These are phyloP conservation scores for Pseudomyrmex pallidus DNA, from an alignment of 1,140 invertebrate genomes.

Conservation along the genomic window DNA sequence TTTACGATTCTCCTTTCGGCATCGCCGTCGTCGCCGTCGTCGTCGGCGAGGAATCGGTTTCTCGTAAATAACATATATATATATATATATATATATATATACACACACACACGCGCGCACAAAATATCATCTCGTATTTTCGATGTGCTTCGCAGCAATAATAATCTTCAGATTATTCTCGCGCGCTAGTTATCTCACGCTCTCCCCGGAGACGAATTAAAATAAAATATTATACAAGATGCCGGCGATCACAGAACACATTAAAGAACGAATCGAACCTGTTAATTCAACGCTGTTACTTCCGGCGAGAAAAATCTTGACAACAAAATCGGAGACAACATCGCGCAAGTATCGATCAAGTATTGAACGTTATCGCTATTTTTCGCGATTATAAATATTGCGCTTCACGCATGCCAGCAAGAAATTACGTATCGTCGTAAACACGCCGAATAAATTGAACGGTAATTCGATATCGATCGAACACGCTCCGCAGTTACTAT, in stretches of 20 bases:
- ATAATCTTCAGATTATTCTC: slow-evolving; percentile 47
- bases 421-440: slow-evolving; percentile 1
- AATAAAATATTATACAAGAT: no score
- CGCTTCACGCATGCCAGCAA: neutral
- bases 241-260: no score
- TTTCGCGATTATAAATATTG: slow-evolving; percentile 17
- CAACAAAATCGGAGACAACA: neutral
- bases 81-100: no score
- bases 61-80: slow-evolving; percentile 9
- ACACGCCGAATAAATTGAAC: neutral
- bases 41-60: slow-evolving; percentile 46
- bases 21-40: neutral
- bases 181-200: no score
- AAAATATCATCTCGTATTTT: neutral
- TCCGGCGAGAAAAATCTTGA: neutral
- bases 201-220: no score
- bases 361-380: neutral
- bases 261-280: no score
- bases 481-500: slow-evolving; percentile 49
- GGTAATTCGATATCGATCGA: slow-evolving; percentile 25
- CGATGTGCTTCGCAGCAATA: slow-evolving; percentile 35
- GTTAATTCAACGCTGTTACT: no score
- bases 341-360: neutral
- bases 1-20: slow-evolving; percentile 70
- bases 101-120: no score